Evolutionary conservation across 2,797 vertebrate genomes (phyloP).

Genomic region (Argentina silus): DNA sequence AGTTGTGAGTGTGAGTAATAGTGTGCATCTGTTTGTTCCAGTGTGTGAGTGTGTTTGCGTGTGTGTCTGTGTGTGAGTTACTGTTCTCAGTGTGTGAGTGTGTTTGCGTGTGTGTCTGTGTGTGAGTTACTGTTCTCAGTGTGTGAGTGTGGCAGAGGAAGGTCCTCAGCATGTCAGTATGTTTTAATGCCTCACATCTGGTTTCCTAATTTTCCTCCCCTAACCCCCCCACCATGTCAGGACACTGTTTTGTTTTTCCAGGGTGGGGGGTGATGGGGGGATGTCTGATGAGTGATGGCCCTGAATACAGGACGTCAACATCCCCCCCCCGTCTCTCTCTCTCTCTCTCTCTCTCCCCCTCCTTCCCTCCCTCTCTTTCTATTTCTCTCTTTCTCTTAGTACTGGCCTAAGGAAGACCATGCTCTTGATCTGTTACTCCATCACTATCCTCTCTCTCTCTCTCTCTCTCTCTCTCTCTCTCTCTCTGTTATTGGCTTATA

Average conservation of each 20-base stretch:
- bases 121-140: slow-evolving; percentile 71
- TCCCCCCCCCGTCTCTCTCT: slow-evolving; percentile 53
- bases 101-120: slow-evolving; percentile 57
- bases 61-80: slow-evolving; percentile 18
- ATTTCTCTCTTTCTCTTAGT: slow-evolving; percentile 9
- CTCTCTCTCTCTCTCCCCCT: slow-evolving; percentile 31
- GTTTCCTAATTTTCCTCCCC: slow-evolving; percentile 81
- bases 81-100: slow-evolving; percentile 28
- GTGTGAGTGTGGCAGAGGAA: slow-evolving; percentile 75
- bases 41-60: slow-evolving; percentile 28
- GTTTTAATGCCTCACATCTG: slow-evolving; percentile 86
- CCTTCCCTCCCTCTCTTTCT: background rate
- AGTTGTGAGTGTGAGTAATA: slow-evolving; percentile 3
- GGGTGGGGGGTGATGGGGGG: slow-evolving; percentile 46
- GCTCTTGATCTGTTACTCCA: slow-evolving; percentile 19
- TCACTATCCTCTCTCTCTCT: slow-evolving; percentile 6
- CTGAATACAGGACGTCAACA: slow-evolving; percentile 75
- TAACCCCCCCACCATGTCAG: slow-evolving; percentile 68
- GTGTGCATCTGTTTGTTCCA: slow-evolving; percentile 15
- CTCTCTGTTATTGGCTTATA: slow-evolving; percentile 32
- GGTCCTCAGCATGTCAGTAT: slow-evolving; percentile 79
- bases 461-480: slow-evolving; percentile 18
- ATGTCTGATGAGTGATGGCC: slow-evolving; percentile 79
- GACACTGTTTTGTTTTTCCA: slow-evolving; percentile 84
- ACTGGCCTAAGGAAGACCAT: slow-evolving; percentile 2